These are phyloP conservation scores for Hirtodrosophila confusa DNA, from an alignment of 2,888 invertebrate species.

Conservation along the genomic window DNA sequence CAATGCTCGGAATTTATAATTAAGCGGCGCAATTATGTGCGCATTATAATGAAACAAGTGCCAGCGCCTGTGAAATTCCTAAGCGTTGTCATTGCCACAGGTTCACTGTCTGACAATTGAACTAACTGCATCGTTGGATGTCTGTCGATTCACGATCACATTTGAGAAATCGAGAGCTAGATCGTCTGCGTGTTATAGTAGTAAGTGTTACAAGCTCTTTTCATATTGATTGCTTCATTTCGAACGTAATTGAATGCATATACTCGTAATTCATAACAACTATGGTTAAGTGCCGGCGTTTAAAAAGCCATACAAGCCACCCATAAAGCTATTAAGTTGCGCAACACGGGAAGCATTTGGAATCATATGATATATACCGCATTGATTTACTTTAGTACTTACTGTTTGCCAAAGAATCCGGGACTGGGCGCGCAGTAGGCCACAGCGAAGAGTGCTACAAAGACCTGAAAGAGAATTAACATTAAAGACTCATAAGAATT, in stretches of 20 bases:
- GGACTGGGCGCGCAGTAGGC: constrained; percentile 80
- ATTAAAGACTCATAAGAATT: not conserved
- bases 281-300: constrained; percentile 35
- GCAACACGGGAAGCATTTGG: constrained; percentile 60
- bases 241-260: constrained; percentile 57
- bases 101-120: constrained; percentile 51
- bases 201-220: constrained; percentile 47
- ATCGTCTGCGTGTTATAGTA: constrained; percentile 3
- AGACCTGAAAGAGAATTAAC: constrained; percentile 65
- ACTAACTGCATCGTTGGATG: constrained; percentile 11
- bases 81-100: constrained; percentile 39
- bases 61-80: constrained; percentile 67
- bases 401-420: constrained; percentile 83
- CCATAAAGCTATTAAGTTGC: constrained; percentile 40
- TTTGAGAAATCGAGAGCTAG: constrained; percentile 2
- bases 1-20: constrained; percentile 71
- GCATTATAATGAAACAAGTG: constrained; percentile 67
- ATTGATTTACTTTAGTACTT: constrained; percentile 55
- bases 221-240: constrained; percentile 71
- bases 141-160: not conserved
- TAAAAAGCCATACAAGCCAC: constrained; percentile 56
- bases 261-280: constrained; percentile 39
- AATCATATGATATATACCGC: not conserved
- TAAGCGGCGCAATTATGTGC: constrained; percentile 72
- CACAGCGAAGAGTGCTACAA: constrained; percentile 78